Conservation (phyloP, 1,140 invertebrate species). For the Drosophila pectinifera region DNA sequence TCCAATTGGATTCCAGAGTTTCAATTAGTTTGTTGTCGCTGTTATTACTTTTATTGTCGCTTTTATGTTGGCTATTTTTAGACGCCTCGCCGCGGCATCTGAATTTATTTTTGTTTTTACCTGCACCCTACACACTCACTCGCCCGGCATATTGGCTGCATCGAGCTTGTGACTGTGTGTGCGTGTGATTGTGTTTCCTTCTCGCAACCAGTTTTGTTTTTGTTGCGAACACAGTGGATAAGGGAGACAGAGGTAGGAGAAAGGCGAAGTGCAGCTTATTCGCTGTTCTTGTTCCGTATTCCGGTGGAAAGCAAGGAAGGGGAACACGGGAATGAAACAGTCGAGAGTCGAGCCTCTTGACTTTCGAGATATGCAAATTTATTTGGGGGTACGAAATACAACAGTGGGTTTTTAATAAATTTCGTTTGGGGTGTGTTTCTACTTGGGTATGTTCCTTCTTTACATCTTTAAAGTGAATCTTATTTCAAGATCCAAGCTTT, state of each 20-base stretch:
- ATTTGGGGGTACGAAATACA: background rate
- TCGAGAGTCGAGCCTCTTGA: constrained; percentile 48
- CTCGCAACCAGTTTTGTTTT: constrained; percentile 25
- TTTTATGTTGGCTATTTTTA: constrained; percentile 48
- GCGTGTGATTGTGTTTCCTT: background rate
- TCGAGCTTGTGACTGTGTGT: background rate
- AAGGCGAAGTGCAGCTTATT: constrained; percentile 19
- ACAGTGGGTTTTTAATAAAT: background rate
- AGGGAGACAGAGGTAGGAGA: background rate
- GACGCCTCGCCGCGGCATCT: constrained; percentile 36
- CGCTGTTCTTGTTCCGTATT: constrained; percentile 8
- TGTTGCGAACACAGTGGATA: constrained; percentile 3
- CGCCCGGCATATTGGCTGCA: constrained; percentile 21
- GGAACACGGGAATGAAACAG: constrained; percentile 2
- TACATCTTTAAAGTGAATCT: background rate
- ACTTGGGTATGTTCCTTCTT: background rate
- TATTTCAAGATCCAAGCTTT: no score
- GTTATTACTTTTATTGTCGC: constrained; percentile 35
- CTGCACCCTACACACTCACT: constrained; percentile 34
- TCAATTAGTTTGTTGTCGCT: constrained; percentile 57
- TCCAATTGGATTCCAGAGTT: constrained; percentile 50
- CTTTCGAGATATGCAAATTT: constrained; percentile 41
- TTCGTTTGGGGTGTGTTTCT: background rate
- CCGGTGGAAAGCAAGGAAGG: background rate
- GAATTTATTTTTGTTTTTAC: constrained; percentile 50